Base-by-base conservation (phyloP, 2,113 vertebrate species). In the Perca fluviatilis region DNA sequence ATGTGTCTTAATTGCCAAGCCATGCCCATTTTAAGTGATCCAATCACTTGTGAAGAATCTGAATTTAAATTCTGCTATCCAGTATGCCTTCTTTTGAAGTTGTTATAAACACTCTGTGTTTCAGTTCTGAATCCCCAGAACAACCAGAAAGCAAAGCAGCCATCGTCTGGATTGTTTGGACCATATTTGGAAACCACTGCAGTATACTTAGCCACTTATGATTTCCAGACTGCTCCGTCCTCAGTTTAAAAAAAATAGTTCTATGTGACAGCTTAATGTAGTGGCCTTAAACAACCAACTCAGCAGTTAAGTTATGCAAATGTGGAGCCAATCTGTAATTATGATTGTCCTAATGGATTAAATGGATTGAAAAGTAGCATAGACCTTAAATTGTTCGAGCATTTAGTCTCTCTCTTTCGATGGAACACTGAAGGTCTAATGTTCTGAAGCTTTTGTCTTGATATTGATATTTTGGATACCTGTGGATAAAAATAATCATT, bases 271-370 rank as follows among this genome's bases (percentile, higher is more conserved):
- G 50, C 11, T 65, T 33, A 25, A 27, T 66, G 27, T 66, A 56
- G 16, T 65, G 36, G 23, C 23, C 47, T 43, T 33, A 33, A 66
- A 66, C 40, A 57, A 23, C 51, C 33, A 43, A 47, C 69, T 57
- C 54, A 58, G 36, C 68, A 56, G 19, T 54, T 36, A 3, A n/a
- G 7, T 47, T 47, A n/a, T 33, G 11, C 18, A 51, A 53, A 15
- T 40, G 4, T 54, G 3, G 21, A 40, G 13, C 33, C 51, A 70
- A 2, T 70, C 13, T 56, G 51, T 23, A 33, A 6, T 33, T 33
- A 56, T 23, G 51, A 54, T 70, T 13, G 67, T 53, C 27, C 50
- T 9, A 69, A 70, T 70, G 67, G 50, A 36, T n/a, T 36, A n/a
- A 51, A 51, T 21, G 18, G 7, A 4, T n/a, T n/a, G 25, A 50